Percentiles rank a stretch among this genome's conserved stretches.
Conservation (phyloP, 2,113 vertebrate genomes). For the Tiliqua scincoides region DNA sequence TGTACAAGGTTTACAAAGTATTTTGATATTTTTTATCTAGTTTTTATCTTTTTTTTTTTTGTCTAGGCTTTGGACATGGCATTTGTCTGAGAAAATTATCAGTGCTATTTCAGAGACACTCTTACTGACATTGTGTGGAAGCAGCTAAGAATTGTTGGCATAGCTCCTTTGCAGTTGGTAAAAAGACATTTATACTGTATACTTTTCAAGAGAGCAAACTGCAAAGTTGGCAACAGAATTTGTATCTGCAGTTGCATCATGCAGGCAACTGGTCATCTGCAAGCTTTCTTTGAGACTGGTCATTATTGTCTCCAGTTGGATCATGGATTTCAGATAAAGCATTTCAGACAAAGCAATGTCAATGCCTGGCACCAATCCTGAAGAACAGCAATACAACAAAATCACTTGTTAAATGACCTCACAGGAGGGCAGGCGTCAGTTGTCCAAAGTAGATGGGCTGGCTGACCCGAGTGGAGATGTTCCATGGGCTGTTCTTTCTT, state of each 20-base stretch:
- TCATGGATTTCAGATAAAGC: neutral
- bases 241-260: neutral
- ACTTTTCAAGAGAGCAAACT: neutral
- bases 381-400: too few species aligned
- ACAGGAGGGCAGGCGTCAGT: too few species aligned
- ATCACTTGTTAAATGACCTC: too few species aligned
- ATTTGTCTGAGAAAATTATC: neutral
- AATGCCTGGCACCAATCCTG: too few species aligned
- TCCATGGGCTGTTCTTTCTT: too few species aligned
- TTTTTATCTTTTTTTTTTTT: too few species aligned
- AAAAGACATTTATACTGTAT: neutral
- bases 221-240: neutral
- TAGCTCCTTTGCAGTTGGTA: neutral
- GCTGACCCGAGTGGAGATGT: too few species aligned
- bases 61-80: neutral
- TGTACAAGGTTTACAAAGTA: neutral
- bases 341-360: neutral
- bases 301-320: slow-evolving; percentile 11
- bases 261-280: neutral
- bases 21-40: neutral
- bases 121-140: neutral
- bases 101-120: neutral
- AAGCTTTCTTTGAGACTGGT: neutral
- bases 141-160: neutral
- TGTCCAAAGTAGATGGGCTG: too few species aligned